phyloP scores from a whole-genome alignment of 2,888 invertebrate genomes.

The Xestia sexstrigata region DNA sequence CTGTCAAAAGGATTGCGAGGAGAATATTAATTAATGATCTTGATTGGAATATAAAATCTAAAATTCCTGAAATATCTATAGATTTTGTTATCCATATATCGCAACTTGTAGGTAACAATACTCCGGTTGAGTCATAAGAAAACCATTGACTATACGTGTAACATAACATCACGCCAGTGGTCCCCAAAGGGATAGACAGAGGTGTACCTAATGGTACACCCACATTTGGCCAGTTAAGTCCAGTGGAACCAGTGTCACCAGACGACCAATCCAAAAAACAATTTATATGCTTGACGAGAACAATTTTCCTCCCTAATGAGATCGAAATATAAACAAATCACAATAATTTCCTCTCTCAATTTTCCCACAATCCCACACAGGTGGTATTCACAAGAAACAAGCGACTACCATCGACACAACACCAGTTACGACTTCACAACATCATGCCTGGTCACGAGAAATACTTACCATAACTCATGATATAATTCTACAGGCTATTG shows the following conservation, averaged over 20 bases:
- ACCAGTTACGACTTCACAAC: slow-evolving; percentile 36
- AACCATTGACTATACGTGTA: background rate
- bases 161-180: background rate
- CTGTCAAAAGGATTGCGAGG: slow-evolving; percentile 19
- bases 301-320: background rate
- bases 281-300: background rate
- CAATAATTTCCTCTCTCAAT: background rate
- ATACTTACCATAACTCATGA: slow-evolving; percentile 21
- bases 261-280: background rate
- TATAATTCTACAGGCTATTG: slow-evolving; percentile 35
- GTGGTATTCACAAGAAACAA: slow-evolving; percentile 8
- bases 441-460: slow-evolving; percentile 30
- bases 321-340: background rate
- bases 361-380: background rate
- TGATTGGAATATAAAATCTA: background rate
- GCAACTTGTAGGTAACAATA: background rate
- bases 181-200: background rate
- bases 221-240: background rate
- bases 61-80: background rate
- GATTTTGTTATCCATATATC: background rate
- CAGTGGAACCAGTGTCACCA: background rate
- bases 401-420: background rate
- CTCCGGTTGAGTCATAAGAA: background rate
- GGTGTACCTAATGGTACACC: too few relatives aligned
- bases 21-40: slow-evolving; percentile 38